A percentile compares a stretch with the other conserved stretches of the same genome.
These are phyloP conservation scores for Orbicella faveolata DNA, from an alignment of 64 coral and sea anemone species.

Conservation along the genomic window DNA sequence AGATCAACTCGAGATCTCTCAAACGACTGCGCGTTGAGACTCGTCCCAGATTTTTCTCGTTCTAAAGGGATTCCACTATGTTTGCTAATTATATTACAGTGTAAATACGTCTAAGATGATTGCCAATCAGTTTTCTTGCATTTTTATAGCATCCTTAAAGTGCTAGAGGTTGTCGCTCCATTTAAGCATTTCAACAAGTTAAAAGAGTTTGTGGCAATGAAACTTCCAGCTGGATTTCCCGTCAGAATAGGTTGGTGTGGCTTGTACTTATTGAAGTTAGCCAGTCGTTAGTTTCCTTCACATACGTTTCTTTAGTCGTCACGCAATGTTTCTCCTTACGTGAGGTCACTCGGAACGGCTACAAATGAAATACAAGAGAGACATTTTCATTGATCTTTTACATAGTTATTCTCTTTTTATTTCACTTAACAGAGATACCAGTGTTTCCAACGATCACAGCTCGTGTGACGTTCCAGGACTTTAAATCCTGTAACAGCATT, in stretches of 20 bases:
- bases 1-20: too few species aligned
- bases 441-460: slow-evolving; percentile 96
- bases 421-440: slow-evolving; percentile 80
- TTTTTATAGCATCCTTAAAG: slow-evolving; percentile 75
- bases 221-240: slow-evolving; percentile 93
- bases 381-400: background rate
- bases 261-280: background rate
- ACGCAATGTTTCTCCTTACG: background rate
- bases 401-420: background rate
- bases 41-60: too few species aligned
- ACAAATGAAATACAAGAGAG: background rate
- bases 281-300: background rate
- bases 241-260: slow-evolving; percentile 87
- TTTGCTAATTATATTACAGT: too few species aligned
- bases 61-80: too few species aligned
- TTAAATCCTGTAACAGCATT: slow-evolving; percentile 78
- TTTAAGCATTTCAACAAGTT: slow-evolving; percentile 97
- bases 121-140: background rate
- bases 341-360: background rate
- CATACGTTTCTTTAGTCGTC: background rate
- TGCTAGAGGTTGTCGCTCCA: slow-evolving; percentile 94
- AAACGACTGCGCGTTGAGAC: too few species aligned
- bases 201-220: slow-evolving; percentile 99
- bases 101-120: too few species aligned
- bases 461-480: slow-evolving; percentile 89